Evolutionary conservation across 2,888 invertebrate species (phyloP), one percentile per base, ranked within the genome.

Genomic region (Abrostola triplasia): DNA sequence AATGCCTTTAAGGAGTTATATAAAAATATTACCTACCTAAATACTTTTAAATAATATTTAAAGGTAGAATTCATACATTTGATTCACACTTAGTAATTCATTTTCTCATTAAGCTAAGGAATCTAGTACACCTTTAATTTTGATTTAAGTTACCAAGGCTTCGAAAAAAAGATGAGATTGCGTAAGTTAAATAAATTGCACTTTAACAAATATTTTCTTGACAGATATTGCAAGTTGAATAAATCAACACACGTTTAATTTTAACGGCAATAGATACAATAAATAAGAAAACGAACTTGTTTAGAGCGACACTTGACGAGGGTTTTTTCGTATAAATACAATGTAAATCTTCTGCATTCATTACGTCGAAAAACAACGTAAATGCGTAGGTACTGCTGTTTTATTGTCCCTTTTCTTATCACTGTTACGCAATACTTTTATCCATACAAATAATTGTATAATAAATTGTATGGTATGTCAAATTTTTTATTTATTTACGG

Each of bases 231-330:
- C 13, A 24, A 24, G 13, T 13, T 0, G 9, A 49, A 44, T 10
- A 55, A 37, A 10, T 12, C 37, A 36, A 42, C 6, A 54, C 53
- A 38, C 37, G 52, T 51, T 44, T 64, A 6, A 47, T 56, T 48
- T 38, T 36, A 5, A 58, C 36, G 13, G 49, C 57, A 40, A 12
- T 49, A 48, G 44, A 24, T 59, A 53, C 36, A 64, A 54, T 51
- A 9, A 59, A 50, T 24, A 42, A 38, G 44, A 44, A 73, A 57
- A 62, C 41, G 36, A 49, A 59, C 48, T 13, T 62, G 6, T 53
- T 59, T 54, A 66, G 41, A 65, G 48, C 40, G 83, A 80, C 83
- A 77, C 65, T 78, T 88, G 86, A 87, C 81, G 76, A 87, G 85
- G 87, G 86, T 85, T 56, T 69, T 79, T 84, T 72, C 77, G 85